Evolutionary conservation across 2,888 invertebrate genomes (phyloP).

Genomic region (Ectropis crepuscularia): DNA sequence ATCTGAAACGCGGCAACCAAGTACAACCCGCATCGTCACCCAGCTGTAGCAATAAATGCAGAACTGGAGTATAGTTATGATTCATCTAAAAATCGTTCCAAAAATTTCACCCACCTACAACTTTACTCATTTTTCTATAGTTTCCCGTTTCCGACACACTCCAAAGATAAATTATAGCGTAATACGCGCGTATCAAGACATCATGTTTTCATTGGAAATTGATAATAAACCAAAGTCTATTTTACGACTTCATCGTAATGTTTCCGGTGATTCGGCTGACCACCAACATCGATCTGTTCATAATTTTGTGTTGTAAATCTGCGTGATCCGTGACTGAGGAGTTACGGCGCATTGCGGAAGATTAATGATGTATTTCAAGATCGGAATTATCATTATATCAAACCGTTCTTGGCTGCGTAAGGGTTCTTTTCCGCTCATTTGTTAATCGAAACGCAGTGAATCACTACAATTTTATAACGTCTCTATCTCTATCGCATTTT

Average conservation of each 20-base stretch:
- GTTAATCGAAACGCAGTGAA: conserved; percentile 41
- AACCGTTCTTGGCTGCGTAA: conserved; percentile 30
- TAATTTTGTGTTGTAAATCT: conserved; percentile 36
- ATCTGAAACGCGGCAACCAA: conserved; percentile 21
- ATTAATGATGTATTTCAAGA: conserved; percentile 43
- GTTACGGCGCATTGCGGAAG: conserved; percentile 42
- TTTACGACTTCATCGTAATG: conserved; percentile 40
- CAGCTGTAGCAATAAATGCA: conserved; percentile 10
- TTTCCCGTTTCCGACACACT: conserved; percentile 19
- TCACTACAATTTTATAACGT: conserved; percentile 47
- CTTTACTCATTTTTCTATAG: conserved; percentile 7
- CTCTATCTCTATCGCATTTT: conserved; percentile 55
- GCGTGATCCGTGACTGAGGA: conserved; percentile 29
- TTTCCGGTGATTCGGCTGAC: conserved; percentile 43
- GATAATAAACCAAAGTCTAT: conserved; percentile 40
- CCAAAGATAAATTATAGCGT: conserved; percentile 28
- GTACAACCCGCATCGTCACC: conserved; percentile 14
- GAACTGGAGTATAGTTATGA: too few species aligned
- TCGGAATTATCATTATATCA: conserved; percentile 24
- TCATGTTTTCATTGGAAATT: conserved; percentile 38
- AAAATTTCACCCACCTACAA: neutral
- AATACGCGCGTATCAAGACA: conserved; percentile 34
- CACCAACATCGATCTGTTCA: conserved; percentile 42
- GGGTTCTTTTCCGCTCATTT: conserved; percentile 43
- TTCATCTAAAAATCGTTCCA: too few species aligned